Conservation (phyloP, 2,888 invertebrate genomes). For the Cepaea hortensis region DNA sequence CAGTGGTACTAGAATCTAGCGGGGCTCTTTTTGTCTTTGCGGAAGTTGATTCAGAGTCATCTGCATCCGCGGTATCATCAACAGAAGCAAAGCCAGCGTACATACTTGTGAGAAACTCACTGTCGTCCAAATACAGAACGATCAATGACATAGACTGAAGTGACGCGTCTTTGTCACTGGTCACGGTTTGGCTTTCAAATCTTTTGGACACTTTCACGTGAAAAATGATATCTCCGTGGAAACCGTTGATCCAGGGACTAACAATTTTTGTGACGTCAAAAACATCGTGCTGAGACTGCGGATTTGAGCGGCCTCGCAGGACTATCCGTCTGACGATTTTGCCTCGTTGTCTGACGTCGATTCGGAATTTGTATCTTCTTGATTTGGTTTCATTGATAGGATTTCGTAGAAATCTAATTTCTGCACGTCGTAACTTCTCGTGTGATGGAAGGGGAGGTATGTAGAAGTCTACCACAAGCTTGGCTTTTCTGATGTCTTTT, state of each 20-base stretch:
- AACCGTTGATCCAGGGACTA: conserved; percentile 57
- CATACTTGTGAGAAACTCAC: conserved; percentile 60
- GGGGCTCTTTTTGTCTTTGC: conserved; percentile 31
- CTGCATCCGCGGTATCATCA: conserved; percentile 17
- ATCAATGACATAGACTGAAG: conserved; percentile 47
- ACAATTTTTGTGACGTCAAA: conserved; percentile 57
- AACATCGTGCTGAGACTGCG: conserved; percentile 53
- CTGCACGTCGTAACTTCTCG: conserved; percentile 62
- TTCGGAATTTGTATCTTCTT: conserved; percentile 49
- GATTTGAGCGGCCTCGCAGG: conserved; percentile 45
- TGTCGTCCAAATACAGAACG: conserved; percentile 58
- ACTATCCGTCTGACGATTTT: conserved; percentile 49
- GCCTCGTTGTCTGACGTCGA: conserved; percentile 50
- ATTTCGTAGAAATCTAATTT: conserved; percentile 61
- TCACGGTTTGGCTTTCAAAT: conserved; percentile 11
- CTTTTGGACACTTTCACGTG: conserved; percentile 31
- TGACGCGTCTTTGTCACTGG: not conserved
- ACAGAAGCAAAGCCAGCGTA: conserved; percentile 56
- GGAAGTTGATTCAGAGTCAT: not conserved
- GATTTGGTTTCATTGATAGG: conserved; percentile 31
- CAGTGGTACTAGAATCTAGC: not conserved
- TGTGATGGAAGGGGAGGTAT: conserved; percentile 60
- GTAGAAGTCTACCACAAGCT: conserved; percentile 23
- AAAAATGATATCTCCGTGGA: conserved; percentile 57
- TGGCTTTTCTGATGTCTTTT: conserved; percentile 1